Base-by-base conservation (phyloP, 2,113 vertebrate genomes). In the Choloepus hoffmanni region DNA sequence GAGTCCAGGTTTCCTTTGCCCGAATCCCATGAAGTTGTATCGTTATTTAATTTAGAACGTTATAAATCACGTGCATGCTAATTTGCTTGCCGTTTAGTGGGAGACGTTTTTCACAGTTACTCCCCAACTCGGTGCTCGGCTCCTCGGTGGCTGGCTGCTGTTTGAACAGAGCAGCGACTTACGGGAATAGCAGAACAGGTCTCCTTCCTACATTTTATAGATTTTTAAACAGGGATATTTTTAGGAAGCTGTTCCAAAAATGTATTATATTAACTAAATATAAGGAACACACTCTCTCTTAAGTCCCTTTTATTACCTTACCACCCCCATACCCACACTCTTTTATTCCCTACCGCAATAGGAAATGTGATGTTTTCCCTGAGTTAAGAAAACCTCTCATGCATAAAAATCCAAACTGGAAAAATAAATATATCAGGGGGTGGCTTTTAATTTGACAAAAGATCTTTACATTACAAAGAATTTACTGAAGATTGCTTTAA, bases 161-260 rank as follows among this genome's bases (percentile, higher is more conserved):
- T 95, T 96, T 95, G 95, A 95, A 94, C 78, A 91, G 97, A 92
- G 81, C 95, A 73, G 15, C 68, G 81, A 78, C 40, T 94, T 74
- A 87, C 89, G 85, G 86, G 73, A 94, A 94, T 93, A 91, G 78
- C 55, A 78, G 85, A 74, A 95, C 23, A 84, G 36, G 26, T 95
- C 30, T 67, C 85, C 65, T 95, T 82, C 15, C 18, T 95, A 19
- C 33, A 70, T 83, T 90, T 85, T 76, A 93, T 8, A 81, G 8
- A 2, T 62, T 58, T 28, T 84, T 40, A 14, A 79, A 45, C 72
- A 43, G 7, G 18, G 5, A 15, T 40, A 78, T 93, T 65, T 60
- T 40, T 55, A 84, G 58, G 48, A 89, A 65, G 18, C 33, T 65
- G 4, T 94, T 58, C 62, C 36, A 72, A 95, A 97, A 53, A 23